Base-by-base conservation (phyloP, 1,140 invertebrate genomes). In the Thereuonema tuberculata region DNA sequence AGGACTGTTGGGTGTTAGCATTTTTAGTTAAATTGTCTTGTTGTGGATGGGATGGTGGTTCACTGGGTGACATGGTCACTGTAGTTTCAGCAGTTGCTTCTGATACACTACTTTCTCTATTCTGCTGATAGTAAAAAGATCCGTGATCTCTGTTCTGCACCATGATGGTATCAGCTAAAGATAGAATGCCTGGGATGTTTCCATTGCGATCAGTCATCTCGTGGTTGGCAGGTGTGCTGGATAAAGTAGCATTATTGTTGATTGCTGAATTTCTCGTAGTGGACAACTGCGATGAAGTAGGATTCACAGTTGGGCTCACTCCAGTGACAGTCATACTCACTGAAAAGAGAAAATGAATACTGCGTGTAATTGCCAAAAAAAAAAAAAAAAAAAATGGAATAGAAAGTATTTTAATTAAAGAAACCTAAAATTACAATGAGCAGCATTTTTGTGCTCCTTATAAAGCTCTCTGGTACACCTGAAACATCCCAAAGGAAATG, bases 231-330 rank as follows among this genome's bases (percentile, higher is more conserved):
- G 17, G 12, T 47, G 5, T 27, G 31, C 58, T 60, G 47, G 29
- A n/a, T 24, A 55, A 56, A 17, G 50, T 48, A 17, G 49, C 53
- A 52, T 49, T 62, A 23, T 50, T 55, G 58, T 54, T 59, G 23
- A 48, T 60, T 15, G 17, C 23, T 54, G 24, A 55, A 29, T 55
- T 55, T 17, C 53, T 37, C 26, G 3, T 31, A 27, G 25, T 25
- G 17, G 43, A 23, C 21, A 55, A 61, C 57, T 12, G 50, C 26
- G 37, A 58, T 54, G 61, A 65, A 59, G 66, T 74, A 59, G 69
- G 72, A 67, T 78, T 80, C 17, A 80, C 69, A 58, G 78, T 80
- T 27, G 78, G 78, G 64, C 78, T 81, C 37, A 79, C 74, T 65
- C 77, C 78, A 63, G 67, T 67, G 37, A 76, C 73, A 58, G 72